phyloP scores from a whole-genome alignment of 1,140 invertebrate species.

The Drosophila ercepeae region DNA sequence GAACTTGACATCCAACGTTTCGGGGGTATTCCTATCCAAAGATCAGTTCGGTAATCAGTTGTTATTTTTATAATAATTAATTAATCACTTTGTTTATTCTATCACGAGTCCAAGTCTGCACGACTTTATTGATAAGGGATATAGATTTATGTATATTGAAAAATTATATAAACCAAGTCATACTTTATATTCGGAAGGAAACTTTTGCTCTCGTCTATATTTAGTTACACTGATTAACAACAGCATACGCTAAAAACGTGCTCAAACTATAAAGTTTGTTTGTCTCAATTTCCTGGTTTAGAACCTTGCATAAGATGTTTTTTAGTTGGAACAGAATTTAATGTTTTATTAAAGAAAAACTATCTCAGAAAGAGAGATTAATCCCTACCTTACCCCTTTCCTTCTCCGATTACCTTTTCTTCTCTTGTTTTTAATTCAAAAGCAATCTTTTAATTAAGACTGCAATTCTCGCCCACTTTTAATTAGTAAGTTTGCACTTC shows the following conservation, averaged over 20 bases:
- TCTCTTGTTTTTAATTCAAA: slow-evolving; percentile 46
- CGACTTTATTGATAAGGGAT: slow-evolving; percentile 35
- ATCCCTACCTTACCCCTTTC: too few species aligned
- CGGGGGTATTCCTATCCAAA: slow-evolving; percentile 40
- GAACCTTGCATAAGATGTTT: not conserved
- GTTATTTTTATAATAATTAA: slow-evolving; percentile 43
- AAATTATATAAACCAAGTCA: slow-evolving; percentile 31
- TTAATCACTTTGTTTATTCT: slow-evolving; percentile 69
- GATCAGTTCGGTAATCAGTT: slow-evolving; percentile 40
- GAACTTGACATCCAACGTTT: slow-evolving; percentile 33
- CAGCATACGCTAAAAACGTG: slow-evolving; percentile 30
- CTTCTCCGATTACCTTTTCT: too few species aligned
- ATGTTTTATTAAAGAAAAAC: too few species aligned
- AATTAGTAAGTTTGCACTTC: slow-evolving; percentile 31
- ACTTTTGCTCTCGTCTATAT: slow-evolving; percentile 13
- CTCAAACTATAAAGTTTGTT: slow-evolving; percentile 6
- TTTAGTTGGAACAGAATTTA: not conserved
- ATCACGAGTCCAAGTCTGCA: slow-evolving; percentile 41
- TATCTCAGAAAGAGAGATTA: too few species aligned
- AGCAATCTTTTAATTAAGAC: slow-evolving; percentile 58
- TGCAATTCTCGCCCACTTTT: slow-evolving; percentile 50
- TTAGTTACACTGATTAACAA: slow-evolving; percentile 35
- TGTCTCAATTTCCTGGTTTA: not conserved
- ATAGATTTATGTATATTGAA: not conserved
- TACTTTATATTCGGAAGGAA: slow-evolving; percentile 6